Base-by-base conservation (phyloP, 2,113 vertebrate genomes). In the Zosterops borbonicus region DNA sequence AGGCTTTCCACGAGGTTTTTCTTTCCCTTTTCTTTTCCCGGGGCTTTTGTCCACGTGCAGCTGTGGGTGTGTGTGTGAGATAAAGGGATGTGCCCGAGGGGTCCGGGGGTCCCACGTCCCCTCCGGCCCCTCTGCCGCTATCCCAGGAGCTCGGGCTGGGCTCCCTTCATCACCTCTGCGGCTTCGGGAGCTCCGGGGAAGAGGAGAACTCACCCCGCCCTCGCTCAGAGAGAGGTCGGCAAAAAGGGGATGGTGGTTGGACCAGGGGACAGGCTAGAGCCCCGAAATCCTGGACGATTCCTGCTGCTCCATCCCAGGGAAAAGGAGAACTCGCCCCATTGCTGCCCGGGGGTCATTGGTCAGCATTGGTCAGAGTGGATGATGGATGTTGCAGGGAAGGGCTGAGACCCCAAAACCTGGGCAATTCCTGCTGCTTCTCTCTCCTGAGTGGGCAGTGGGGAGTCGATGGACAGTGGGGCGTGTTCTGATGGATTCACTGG, bases 381-480 rank as follows among this genome's bases (percentile, higher is more conserved):
- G 4, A 3, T 0, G 0, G 20, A 15, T 2, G 2, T 19, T 46
- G 8, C 60, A 5, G 37, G 52, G 42, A 78, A 62, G 37, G 4
- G 5, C 70, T 28, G 50, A 33, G 82, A 11, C 58, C 44, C 75
- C 17, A 20, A 65, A 75, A 46, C 41, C 71, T 0, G 11, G 8
- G 4, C 2, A 1, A 9, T 39, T 69, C 59, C 46, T 9, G 19
- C n/a, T 28, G 42, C 42, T 56, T 44, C 63, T 46, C 12, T 58
- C 60, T 55, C 17, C 28, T 9, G 50, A 28, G 28, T 41, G 24
- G 15, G 27, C 25, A 28, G 9, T 9, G 56, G 25, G 19, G 31
- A 42, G 46, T 37, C 12, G 25, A 2, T 5, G 63, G 28, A 7
- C 0, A 12, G 12, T 3, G n/a, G 56, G 49, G n/a, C 55, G 33